Evolutionary conservation across 2,113 vertebrate genomes (phyloP).

Genomic region (Helogale parvula): DNA sequence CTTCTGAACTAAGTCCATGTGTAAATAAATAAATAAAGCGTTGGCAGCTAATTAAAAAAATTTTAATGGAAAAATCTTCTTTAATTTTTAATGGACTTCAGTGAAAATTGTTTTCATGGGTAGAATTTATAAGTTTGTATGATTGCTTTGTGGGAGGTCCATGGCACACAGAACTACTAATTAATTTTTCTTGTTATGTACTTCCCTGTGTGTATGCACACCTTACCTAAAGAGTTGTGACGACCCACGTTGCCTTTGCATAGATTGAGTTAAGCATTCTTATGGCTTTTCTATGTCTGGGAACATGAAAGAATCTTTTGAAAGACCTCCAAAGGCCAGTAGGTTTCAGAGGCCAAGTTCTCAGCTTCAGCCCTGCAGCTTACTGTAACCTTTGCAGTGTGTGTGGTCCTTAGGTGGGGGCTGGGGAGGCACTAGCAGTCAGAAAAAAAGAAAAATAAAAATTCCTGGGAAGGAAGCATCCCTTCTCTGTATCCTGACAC

Average conservation of each 20-base stretch:
- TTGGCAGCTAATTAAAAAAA: slow-evolving; percentile 62
- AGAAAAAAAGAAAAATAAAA: background rate
- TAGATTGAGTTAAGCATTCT: background rate
- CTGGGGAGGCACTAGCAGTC: background rate
- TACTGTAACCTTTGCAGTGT: background rate
- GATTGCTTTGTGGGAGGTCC: slow-evolving; percentile 56
- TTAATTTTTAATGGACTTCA: slow-evolving; percentile 77
- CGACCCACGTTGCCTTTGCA: background rate
- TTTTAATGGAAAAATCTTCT: slow-evolving; percentile 61
- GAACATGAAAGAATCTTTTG: background rate
- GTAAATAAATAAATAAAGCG: slow-evolving; percentile 55
- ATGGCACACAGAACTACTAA: slow-evolving; percentile 30
- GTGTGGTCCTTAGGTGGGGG: background rate
- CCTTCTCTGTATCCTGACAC: background rate
- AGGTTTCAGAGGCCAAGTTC: background rate
- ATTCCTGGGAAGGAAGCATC: background rate
- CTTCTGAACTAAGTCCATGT: slow-evolving; percentile 52
- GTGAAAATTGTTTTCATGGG: slow-evolving; percentile 55
- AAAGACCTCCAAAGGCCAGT: background rate
- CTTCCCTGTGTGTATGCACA: background rate
- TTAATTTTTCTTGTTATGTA: slow-evolving; percentile 43
- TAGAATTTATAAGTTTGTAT: slow-evolving; percentile 54
- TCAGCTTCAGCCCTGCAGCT: background rate
- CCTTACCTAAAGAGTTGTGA: background rate
- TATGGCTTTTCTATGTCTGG: background rate